These are phyloP conservation scores for Arion vulgaris DNA, from an alignment of 1,140 invertebrate genomes.

Conservation along the genomic window DNA sequence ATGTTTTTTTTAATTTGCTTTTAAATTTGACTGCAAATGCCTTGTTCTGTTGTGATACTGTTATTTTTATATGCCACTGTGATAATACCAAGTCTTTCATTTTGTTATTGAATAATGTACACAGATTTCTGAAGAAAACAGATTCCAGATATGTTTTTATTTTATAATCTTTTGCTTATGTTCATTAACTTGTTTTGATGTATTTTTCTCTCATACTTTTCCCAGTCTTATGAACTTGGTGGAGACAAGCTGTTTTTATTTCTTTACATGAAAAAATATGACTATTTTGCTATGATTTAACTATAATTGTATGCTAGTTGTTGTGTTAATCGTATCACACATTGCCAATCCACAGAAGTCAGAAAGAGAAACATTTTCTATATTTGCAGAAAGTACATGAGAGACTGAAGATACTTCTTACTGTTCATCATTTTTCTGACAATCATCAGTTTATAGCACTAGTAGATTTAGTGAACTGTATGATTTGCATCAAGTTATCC, in stretches of 20 bases:
- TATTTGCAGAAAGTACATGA: neutral
- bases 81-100: slow-evolving; percentile 17
- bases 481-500: too few relatives aligned
- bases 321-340: neutral
- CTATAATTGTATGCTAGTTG: neutral
- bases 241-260: neutral
- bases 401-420: too few relatives aligned
- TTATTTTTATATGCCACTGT: neutral
- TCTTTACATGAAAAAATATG: neutral
- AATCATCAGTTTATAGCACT: too few relatives aligned
- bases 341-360: neutral
- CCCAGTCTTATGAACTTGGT: neutral
- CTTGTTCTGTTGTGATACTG: too few relatives aligned
- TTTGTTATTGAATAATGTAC: neutral
- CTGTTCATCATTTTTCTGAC: too few relatives aligned
- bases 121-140: neutral
- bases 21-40: neutral
- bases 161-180: neutral
- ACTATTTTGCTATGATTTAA: neutral
- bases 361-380: neutral
- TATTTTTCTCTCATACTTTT: neutral
- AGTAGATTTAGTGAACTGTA: too few relatives aligned
- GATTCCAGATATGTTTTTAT: neutral
- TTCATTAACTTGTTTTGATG: neutral
- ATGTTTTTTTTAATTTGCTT: neutral